Evolutionary conservation across 2,888 invertebrate species (phyloP), one percentile per base, ranked within the genome.

Genomic region (Plagiodera versicolora): DNA sequence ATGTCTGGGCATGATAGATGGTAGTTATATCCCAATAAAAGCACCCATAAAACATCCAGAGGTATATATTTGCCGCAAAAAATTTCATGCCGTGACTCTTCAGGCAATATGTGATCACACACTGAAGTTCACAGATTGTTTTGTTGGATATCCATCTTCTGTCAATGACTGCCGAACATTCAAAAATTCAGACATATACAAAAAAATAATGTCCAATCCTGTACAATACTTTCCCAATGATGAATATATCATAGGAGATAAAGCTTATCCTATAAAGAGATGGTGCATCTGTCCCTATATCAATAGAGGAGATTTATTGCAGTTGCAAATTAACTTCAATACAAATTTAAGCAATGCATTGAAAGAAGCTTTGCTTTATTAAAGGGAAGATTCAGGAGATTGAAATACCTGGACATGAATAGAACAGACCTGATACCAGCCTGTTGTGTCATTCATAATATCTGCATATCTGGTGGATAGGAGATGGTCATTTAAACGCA

Each of bases 141-240:
- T 70, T 61, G 59, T 61, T 52, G 69, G 72, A 14, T 73, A 65
- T 54, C 70, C 71, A 24, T 66, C 68, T 5, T 72, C 71, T 9
- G 69, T 70, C 0, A 63, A 62, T 54, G 69, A 72, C 60, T 45
- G 18, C 2, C 44, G 71, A 39, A 68, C 71, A 50, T 71, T 72
- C 32, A 59, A 63, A 32, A 35, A 52, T 17, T 52, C 39, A 9
- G 65, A 70, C 56, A 60, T 72, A 9, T 72, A 60, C 47, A 39
- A 52, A 47, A 53, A 56, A 65, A 17, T 54, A 44, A 19, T 18
- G n/a, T 11, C 35, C 28, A 18, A 61, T 51, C 32, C 56, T 20
- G 56, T 56, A 6, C 49, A 61, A 14, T 50, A 35, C 11, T 49
- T 56, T 39, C 20, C 39, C 49, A 39, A 56, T 32, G 39, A 56